Conservation (phyloP, 2,888 invertebrate species). For the Mycalesis mineus region DNA sequence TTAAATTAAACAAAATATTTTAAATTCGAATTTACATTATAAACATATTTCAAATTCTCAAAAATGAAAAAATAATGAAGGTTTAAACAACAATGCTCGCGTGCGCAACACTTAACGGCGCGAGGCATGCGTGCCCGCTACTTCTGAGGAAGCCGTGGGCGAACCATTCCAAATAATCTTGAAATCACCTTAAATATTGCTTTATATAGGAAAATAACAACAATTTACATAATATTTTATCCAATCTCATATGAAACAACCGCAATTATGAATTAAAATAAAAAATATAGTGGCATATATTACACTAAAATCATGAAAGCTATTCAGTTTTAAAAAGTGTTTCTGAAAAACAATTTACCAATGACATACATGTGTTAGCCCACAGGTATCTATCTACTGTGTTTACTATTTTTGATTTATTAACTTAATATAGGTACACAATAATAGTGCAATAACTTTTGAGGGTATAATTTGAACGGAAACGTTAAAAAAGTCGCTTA, state of each 20-base stretch:
- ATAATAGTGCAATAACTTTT: neutral
- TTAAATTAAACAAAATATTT: neutral
- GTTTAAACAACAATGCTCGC: neutral
- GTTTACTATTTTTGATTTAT: neutral
- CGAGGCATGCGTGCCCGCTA: slow-evolving; percentile 51
- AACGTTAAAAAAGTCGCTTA: neutral
- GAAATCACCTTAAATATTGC: slow-evolving; percentile 16
- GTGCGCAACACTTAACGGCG: slow-evolving; percentile 36
- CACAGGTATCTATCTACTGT: too few relatives aligned
- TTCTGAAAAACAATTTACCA: too few relatives aligned
- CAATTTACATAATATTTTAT: neutral
- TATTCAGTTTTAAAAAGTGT: too few relatives aligned
- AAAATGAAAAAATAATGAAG: neutral
- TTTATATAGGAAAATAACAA: neutral
- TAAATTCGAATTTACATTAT: neutral
- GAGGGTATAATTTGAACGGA: neutral
- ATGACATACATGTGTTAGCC: too few relatives aligned
- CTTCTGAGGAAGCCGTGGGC: slow-evolving; percentile 65
- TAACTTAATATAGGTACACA: neutral
- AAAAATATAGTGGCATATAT: too few relatives aligned
- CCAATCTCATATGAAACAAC: neutral
- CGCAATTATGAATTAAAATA: too few relatives aligned
- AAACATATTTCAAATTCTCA: too few relatives aligned
- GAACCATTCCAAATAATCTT: slow-evolving; percentile 28
- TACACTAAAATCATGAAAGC: too few relatives aligned